Evolutionary conservation across 2,888 invertebrate species (phyloP), one percentile per base, ranked within the genome.

Genomic region (Acrobasis consociella): DNA sequence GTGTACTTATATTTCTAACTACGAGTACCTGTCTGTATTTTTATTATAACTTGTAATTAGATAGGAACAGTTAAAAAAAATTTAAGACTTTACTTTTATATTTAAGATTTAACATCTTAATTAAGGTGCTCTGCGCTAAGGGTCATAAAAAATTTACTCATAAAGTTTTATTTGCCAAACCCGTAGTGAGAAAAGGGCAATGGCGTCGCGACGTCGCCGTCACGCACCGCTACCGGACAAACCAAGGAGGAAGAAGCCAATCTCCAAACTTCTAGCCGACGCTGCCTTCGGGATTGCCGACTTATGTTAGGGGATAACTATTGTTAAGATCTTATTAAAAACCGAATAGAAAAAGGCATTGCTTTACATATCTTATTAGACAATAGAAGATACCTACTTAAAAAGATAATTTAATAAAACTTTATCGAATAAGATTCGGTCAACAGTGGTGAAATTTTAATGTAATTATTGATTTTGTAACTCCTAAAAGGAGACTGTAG

Each of bases 161-260:
- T 42, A 42, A 11, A 17, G 39, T 9, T 58, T 46, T 39, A 10
- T 58, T 58, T 9, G 9, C 2, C 9, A 38, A 55, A 49, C 9
- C 49, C 13, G 42, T 42, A 42, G 3, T 42, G 64, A 49, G 5
- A 31, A 31, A 68, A 73, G 22, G 22, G 22, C 22, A 22, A 22
- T 72, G 85, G 71, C 74, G 78, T 69, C 82, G 83, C 85, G 85
- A 37, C 59, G 31, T 51, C 65, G 62, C 78, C 85, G 87, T 82
- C 85, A 86, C 83, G 86, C 83, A 72, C 78, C 80, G 75, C 73
- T 75, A 72, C 70, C 67, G 73, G 62, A 68, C 77, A 75, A 77
- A 75, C 78, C 71, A 70, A 66, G 64, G 65, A 75, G 69, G 66
- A 69, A 63, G 74, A n/a, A 72, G 71, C 72, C 73, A 71, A 65